Percentiles rank a stretch among this genome's conserved stretches.
Evolutionary conservation across 2,113 vertebrate species (phyloP).

Genomic region (Lethenteron reissneri): DNA sequence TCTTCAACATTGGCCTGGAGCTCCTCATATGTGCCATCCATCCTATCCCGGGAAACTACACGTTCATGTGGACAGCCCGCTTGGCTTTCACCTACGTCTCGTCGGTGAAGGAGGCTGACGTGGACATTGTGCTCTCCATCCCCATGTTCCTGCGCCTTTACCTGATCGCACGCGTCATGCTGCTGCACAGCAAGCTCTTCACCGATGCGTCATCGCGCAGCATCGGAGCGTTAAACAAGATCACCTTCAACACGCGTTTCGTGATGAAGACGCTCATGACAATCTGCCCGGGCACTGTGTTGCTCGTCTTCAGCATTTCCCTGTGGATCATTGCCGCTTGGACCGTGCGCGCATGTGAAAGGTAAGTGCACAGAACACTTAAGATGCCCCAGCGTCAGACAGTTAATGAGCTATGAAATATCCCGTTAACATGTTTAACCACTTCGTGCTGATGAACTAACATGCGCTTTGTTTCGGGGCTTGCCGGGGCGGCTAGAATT

Average conservation of each 20-base stretch:
- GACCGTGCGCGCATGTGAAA: slow-evolving; percentile 98
- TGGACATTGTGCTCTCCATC: slow-evolving; percentile 99
- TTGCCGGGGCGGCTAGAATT: too few relatives aligned
- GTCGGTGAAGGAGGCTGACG: slow-evolving; percentile 80
- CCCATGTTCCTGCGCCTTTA: slow-evolving; percentile 99
- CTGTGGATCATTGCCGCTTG: slow-evolving; percentile 99
- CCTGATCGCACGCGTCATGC: slow-evolving; percentile 98
- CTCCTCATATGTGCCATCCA: slow-evolving; percentile 95
- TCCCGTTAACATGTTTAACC: too few relatives aligned
- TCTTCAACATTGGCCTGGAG: slow-evolving; percentile 98
- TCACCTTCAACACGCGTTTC: slow-evolving; percentile 99
- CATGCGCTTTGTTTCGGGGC: too few relatives aligned
- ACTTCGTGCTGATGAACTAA: too few relatives aligned
- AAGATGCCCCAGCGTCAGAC: too few relatives aligned
- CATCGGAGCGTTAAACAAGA: slow-evolving; percentile 98
- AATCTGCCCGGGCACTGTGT: slow-evolving; percentile 93
- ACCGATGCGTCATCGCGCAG: slow-evolving; percentile 95
- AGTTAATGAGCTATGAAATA: too few relatives aligned
- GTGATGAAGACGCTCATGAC: slow-evolving; percentile 99
- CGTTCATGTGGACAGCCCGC: slow-evolving; percentile 94
- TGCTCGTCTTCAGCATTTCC: slow-evolving; percentile 99
- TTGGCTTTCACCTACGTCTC: slow-evolving; percentile 76
- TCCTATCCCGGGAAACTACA: slow-evolving; percentile 93
- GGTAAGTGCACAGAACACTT: slow-evolving; percentile 29
- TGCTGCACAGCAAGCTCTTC: slow-evolving; percentile 99